phyloP scores from a whole-genome alignment of 2,113 vertebrate species.

The Heteronetta atricapilla region DNA sequence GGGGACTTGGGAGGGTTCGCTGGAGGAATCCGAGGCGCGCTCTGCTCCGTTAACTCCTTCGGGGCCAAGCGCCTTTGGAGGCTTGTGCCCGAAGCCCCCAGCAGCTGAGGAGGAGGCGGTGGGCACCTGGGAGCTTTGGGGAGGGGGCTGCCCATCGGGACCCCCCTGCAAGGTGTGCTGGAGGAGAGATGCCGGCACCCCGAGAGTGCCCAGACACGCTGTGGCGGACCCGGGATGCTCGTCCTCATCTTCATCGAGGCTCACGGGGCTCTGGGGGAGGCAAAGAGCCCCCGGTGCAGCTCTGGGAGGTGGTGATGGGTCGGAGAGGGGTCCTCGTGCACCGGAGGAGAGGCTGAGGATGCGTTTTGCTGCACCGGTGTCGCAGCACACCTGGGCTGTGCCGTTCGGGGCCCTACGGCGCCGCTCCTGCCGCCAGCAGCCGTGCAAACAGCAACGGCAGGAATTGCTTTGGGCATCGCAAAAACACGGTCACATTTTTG shows the following conservation, averaged over 20 bases:
- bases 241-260: accelerated
- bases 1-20: slow-evolving; percentile 49
- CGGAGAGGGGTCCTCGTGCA: accelerated
- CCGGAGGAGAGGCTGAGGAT: background rate
- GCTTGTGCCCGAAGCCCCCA: accelerated
- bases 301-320: accelerated
- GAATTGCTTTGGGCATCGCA: background rate
- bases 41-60: slow-evolving; percentile 57
- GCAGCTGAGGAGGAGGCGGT: accelerated
- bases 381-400: accelerated
- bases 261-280: accelerated
- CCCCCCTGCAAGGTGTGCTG: accelerated
- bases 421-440: accelerated
- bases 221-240: accelerated
- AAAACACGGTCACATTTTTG: accelerated
- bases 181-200: background rate
- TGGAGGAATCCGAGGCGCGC: slow-evolving; percentile 38
- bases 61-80: background rate
- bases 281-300: accelerated
- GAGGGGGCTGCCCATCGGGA: background rate
- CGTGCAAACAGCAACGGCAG: accelerated
- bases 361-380: accelerated
- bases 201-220: no score
- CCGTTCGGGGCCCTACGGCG: accelerated
- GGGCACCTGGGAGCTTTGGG: accelerated